A percentile compares a stretch with the other conserved stretches of the same genome.
Evolutionary conservation across 1,140 invertebrate genomes (phyloP).

Genomic region (Neodiprion fabricii): DNA sequence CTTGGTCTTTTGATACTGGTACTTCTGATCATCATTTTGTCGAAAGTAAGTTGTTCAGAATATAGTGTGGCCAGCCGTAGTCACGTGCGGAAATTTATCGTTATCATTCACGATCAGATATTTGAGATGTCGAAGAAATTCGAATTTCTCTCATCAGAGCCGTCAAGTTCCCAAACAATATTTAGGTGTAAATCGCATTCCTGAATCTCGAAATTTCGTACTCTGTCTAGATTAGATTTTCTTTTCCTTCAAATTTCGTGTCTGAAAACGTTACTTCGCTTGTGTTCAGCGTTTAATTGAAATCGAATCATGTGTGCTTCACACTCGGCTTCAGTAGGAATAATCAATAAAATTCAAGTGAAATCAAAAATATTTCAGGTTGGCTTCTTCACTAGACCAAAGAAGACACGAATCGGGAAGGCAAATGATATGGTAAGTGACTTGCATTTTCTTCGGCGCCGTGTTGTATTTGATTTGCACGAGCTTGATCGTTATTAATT

Average conservation of each 20-base stretch:
- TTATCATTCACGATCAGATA: too few relatives aligned
- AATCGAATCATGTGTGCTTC: neutral
- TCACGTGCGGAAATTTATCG: too few relatives aligned
- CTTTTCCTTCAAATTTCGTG: too few relatives aligned
- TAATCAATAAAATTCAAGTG: neutral
- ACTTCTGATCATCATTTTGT: neutral
- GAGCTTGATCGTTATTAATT: too few relatives aligned
- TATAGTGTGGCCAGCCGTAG: too few relatives aligned
- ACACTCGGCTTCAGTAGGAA: neutral
- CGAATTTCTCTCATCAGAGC: too few relatives aligned
- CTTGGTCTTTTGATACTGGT: neutral
- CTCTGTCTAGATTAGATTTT: too few relatives aligned
- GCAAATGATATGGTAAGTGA: neutral
- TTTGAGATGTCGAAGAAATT: too few relatives aligned
- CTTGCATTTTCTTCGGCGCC: neutral
- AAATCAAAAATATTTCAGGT: constrained; percentile 19
- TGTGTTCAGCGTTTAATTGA: neutral
- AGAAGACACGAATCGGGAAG: constrained; percentile 35
- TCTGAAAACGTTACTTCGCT: neutral
- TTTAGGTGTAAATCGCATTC: too few relatives aligned
- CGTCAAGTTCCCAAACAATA: too few relatives aligned
- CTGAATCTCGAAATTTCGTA: too few relatives aligned
- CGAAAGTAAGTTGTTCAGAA: neutral
- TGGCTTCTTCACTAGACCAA: constrained; percentile 47
- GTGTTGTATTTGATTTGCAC: too few relatives aligned